These are phyloP conservation scores for Gnatocerus cornutus DNA, from an alignment of 2,888 invertebrate genomes.

Conservation along the genomic window DNA sequence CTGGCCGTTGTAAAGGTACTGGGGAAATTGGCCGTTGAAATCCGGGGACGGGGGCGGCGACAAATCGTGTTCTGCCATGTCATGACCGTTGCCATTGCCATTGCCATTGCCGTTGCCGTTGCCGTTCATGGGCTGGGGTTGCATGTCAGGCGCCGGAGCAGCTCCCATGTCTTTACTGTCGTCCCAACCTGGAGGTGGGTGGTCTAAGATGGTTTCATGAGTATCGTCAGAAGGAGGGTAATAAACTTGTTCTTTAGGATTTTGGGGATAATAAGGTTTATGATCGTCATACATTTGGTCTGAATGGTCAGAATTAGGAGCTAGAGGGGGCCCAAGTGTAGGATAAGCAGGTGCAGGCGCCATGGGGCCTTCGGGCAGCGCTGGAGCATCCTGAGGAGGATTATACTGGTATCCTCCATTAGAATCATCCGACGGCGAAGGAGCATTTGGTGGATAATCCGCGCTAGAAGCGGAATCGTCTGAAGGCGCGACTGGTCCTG, in stretches of 20 bases:
- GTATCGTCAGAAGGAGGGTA: slow-evolving; percentile 51
- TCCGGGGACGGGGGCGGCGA: slow-evolving; percentile 68
- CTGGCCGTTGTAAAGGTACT: slow-evolving; percentile 63
- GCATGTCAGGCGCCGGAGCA: slow-evolving; percentile 30
- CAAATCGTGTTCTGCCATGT: slow-evolving; percentile 66
- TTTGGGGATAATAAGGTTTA: slow-evolving; percentile 52
- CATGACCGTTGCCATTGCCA: slow-evolving; percentile 37
- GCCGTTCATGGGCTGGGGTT: background rate
- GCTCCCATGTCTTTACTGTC: slow-evolving; percentile 57
- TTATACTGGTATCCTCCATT: slow-evolving; percentile 26
- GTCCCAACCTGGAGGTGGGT: slow-evolving; percentile 56
- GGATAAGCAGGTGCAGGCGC: slow-evolving; percentile 41
- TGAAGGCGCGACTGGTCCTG: slow-evolving; percentile 33
- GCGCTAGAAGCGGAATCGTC: slow-evolving; percentile 37
- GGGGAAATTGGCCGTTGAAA: slow-evolving; percentile 61
- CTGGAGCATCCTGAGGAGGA: slow-evolving; percentile 43
- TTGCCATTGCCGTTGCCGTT: no score
- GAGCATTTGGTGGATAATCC: slow-evolving; percentile 51
- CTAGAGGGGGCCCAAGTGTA: slow-evolving; percentile 59
- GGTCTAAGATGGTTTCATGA: slow-evolving; percentile 52
- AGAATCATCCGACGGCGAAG: slow-evolving; percentile 56
- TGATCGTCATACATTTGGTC: slow-evolving; percentile 36
- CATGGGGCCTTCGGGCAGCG: slow-evolving; percentile 13
- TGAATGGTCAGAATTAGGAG: slow-evolving; percentile 47
- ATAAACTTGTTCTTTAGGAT: slow-evolving; percentile 48